These are phyloP conservation scores for Marcusenius ussheri DNA, from an alignment of 2,113 vertebrate species.

Conservation along the genomic window DNA sequence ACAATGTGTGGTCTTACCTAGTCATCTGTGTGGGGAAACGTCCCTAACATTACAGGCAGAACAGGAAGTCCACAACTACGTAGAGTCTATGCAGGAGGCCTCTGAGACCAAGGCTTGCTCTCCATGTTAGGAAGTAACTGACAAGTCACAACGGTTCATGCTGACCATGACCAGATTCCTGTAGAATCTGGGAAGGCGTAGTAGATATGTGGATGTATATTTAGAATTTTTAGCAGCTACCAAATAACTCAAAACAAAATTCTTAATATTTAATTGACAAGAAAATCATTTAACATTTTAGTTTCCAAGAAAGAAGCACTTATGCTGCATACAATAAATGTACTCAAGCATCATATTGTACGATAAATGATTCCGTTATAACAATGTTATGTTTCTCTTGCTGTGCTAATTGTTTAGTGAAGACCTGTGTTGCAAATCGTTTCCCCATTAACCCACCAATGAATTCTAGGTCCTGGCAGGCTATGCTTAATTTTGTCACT, in stretches of 20 bases:
- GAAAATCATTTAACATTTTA: not conserved
- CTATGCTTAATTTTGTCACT: not conserved
- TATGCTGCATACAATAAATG: not conserved
- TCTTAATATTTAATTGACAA: not conserved
- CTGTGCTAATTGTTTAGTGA: not conserved
- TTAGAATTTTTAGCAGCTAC: not conserved
- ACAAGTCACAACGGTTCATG: not conserved
- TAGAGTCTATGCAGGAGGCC: not conserved
- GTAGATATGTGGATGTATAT: not conserved
- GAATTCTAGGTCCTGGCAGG: not conserved
- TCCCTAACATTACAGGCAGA: not conserved
- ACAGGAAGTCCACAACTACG: not conserved
- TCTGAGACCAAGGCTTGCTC: not conserved
- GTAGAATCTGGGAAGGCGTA: not conserved
- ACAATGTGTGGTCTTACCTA: not conserved
- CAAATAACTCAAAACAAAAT: not conserved
- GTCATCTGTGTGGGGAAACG: not conserved
- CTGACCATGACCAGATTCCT: not conserved
- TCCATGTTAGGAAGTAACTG: not conserved
- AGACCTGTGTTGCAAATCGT: not conserved
- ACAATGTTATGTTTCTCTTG: not conserved
- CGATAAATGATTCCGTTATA: not conserved
- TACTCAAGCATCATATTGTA: not conserved
- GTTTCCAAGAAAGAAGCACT: not conserved
- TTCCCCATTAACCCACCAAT: not conserved